phyloP scores from a whole-genome alignment of 1,140 invertebrate genomes.

The Theocolax elegans region DNA sequence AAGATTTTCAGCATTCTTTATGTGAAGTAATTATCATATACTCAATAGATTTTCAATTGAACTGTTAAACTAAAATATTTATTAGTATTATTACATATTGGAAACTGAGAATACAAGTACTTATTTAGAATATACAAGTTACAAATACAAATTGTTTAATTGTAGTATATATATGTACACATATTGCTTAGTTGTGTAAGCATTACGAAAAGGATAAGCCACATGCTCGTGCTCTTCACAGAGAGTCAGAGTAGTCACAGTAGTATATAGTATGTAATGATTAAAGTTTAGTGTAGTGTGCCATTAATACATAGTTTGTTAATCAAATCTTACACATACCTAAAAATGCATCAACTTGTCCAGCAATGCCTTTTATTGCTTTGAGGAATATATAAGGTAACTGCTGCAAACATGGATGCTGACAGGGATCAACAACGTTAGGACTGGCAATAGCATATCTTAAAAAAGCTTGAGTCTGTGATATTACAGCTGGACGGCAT shows the following conservation, averaged over 20 bases:
- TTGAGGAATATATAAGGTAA: constrained; percentile 92
- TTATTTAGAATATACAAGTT: too few species aligned
- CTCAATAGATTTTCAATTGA: too few species aligned
- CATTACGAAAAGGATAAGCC: constrained; percentile 12
- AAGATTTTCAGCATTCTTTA: too few species aligned
- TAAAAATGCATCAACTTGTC: constrained; percentile 94
- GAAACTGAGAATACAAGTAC: too few species aligned
- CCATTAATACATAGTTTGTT: too few species aligned
- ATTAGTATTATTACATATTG: too few species aligned
- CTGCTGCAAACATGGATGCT: constrained; percentile 89
- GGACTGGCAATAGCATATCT: constrained; percentile 79
- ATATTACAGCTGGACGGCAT: constrained; percentile 86
- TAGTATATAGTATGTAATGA: constrained; percentile 43
- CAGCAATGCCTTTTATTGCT: constrained; percentile 92
- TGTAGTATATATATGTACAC: too few species aligned
- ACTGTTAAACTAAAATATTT: too few species aligned
- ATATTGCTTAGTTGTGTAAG: constrained; percentile 2
- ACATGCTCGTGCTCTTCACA: constrained; percentile 30
- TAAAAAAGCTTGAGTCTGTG: constrained; percentile 86
- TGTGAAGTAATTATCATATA: too few species aligned
- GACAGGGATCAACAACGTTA: constrained; percentile 84
- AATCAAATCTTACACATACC: constrained; percentile 73
- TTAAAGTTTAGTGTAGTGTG: constrained; percentile 40
- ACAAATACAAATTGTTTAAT: too few species aligned
- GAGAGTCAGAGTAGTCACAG: constrained; percentile 35